phyloP scores from a whole-genome alignment of 2,113 vertebrate species.

The Anser cygnoides region DNA sequence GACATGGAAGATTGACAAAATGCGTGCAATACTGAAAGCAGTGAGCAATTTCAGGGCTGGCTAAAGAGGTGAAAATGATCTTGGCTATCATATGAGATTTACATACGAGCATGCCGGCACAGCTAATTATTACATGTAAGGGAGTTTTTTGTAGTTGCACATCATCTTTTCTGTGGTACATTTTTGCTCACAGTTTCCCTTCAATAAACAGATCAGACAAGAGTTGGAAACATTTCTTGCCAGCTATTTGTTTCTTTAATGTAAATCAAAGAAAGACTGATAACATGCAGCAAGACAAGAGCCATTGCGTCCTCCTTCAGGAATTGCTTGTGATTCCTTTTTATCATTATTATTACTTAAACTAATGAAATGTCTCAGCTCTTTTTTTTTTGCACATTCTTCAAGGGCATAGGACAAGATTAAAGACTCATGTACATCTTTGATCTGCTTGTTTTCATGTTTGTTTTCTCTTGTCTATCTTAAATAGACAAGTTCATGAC shows the following conservation, averaged over 20 bases:
- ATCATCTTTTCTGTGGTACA: neutral
- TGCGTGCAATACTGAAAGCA: neutral
- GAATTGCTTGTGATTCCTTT: conserved; percentile 3
- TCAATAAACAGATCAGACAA: neutral
- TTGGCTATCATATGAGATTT: neutral
- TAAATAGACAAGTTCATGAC: neutral
- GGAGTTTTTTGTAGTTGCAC: neutral
- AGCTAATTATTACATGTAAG: neutral
- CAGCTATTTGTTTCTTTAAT: conserved; percentile 28
- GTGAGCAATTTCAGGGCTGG: neutral
- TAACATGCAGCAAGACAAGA: conserved; percentile 24
- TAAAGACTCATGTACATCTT: conserved; percentile 44
- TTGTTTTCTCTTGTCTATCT: conserved; percentile 39
- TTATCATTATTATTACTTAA: conserved; percentile 40
- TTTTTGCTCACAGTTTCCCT: neutral
- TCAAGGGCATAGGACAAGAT: conserved; percentile 53
- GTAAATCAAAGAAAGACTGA: conserved; percentile 47
- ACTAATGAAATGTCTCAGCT: conserved; percentile 35
- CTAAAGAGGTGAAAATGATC: neutral
- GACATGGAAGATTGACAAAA: neutral
- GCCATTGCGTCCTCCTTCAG: conserved; percentile 2
- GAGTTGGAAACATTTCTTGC: conserved; percentile 3
- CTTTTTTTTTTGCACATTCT: neutral
- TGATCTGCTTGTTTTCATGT: conserved; percentile 52
- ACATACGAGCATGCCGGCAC: neutral